Conservation (phyloP, 2,888 invertebrate species). For the Linnaemya vulpina region DNA sequence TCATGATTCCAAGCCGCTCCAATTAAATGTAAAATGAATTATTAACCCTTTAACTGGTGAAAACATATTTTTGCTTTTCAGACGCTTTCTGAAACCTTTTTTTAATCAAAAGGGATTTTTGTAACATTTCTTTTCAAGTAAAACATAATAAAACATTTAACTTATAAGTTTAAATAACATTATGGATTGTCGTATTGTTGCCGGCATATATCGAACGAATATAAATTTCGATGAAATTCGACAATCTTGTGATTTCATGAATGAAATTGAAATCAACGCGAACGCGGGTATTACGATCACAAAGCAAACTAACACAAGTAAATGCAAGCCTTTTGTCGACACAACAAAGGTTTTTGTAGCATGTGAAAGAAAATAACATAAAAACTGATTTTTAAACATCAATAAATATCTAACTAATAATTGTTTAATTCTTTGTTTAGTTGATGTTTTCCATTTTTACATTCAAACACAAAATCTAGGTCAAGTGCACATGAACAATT, state of each 20-base stretch:
- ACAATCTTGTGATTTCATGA: conserved; percentile 13
- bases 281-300: conserved; percentile 3
- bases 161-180: no score
- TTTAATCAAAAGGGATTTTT: no score
- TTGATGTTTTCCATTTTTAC: conserved; percentile 8
- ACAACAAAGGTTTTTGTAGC: background rate
- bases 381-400: conserved; percentile 26
- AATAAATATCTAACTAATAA: background rate
- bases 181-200: background rate
- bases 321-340: background rate
- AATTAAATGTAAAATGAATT: background rate
- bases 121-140: no score
- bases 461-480: conserved; percentile 33
- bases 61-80: no score
- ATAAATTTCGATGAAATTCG: background rate
- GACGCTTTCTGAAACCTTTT: no score
- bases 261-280: conserved; percentile 9
- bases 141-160: no score
- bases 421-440: conserved; percentile 18
- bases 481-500: conserved; percentile 44
- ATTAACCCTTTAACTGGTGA: background rate
- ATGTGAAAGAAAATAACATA: conserved; percentile 6
- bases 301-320: background rate
- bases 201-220: background rate
- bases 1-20: background rate